These are phyloP conservation scores for Saxidomus purpurata DNA, from an alignment of 1,140 invertebrate species.

Conservation along the genomic window DNA sequence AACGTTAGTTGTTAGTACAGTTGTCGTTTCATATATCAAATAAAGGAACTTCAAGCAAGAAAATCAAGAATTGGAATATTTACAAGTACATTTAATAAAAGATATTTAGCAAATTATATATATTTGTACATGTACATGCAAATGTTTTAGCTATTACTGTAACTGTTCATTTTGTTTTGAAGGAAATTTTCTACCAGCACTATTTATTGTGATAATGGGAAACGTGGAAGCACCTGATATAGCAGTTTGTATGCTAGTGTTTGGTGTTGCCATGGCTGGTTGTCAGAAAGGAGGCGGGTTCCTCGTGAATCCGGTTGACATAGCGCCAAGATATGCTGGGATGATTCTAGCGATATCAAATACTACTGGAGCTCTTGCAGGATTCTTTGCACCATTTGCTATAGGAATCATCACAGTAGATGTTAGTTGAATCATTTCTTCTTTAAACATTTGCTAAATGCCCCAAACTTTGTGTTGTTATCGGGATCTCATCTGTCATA, in stretches of 20 bases:
- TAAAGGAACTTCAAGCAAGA: no score
- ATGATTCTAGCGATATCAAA: slow-evolving; percentile 84
- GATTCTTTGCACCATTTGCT: slow-evolving; percentile 80
- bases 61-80: no score
- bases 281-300: slow-evolving; percentile 90
- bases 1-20: no score
- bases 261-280: slow-evolving; percentile 92
- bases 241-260: slow-evolving; percentile 92
- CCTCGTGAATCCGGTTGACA: slow-evolving; percentile 94
- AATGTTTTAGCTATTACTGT: no score
- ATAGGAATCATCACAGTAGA: slow-evolving; percentile 77
- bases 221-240: slow-evolving; percentile 87
- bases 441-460: neutral
- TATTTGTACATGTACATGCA: no score
- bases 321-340: slow-evolving; percentile 90
- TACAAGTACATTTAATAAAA: no score
- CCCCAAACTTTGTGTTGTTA: neutral
- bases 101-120: no score
- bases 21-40: no score
- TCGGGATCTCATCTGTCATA: neutral
- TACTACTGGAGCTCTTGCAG: slow-evolving; percentile 79
- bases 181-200: slow-evolving; percentile 77
- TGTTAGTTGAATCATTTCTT: slow-evolving; percentile 69
- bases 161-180: neutral
- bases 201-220: slow-evolving; percentile 77